Evolutionary conservation across 2,113 vertebrate genomes (phyloP).

Genomic region (Nicator chloris): DNA sequence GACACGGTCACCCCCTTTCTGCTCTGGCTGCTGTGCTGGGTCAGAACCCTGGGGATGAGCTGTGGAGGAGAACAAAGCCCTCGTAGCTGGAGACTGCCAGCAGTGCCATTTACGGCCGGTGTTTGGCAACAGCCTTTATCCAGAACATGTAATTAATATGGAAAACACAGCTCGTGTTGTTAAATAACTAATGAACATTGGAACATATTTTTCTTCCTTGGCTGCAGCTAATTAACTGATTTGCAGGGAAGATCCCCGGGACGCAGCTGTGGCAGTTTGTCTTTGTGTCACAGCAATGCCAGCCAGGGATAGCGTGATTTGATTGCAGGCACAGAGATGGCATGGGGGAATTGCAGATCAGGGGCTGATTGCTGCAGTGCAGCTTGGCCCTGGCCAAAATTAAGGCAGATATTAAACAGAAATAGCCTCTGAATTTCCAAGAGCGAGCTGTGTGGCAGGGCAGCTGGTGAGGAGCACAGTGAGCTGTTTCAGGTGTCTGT

Average conservation of each 20-base stretch:
- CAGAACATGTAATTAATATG: background rate
- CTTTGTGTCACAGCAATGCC: background rate
- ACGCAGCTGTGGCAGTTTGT: background rate
- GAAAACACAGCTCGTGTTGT: constrained; percentile 19
- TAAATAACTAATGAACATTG: constrained; percentile 2
- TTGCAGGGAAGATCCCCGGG: background rate
- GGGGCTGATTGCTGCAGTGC: background rate
- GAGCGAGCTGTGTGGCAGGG: rapidly evolving
- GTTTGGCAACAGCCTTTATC: background rate
- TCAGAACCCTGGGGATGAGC: background rate
- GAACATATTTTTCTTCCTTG: background rate
- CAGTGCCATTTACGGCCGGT: background rate
- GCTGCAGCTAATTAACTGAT: background rate
- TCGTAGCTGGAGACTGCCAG: background rate
- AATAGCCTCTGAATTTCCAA: background rate
- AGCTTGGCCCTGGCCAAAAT: background rate
- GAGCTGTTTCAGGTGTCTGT: background rate
- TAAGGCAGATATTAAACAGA: background rate
- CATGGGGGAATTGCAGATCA: background rate
- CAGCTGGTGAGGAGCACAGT: background rate
- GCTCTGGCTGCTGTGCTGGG: background rate
- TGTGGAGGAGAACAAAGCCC: background rate
- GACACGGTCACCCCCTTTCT: rapidly evolving
- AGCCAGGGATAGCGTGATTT: background rate
- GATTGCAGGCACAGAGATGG: background rate